Evolutionary conservation across 2,797 vertebrate genomes (phyloP).

Genomic region (Sebastes taczanowskii): DNA sequence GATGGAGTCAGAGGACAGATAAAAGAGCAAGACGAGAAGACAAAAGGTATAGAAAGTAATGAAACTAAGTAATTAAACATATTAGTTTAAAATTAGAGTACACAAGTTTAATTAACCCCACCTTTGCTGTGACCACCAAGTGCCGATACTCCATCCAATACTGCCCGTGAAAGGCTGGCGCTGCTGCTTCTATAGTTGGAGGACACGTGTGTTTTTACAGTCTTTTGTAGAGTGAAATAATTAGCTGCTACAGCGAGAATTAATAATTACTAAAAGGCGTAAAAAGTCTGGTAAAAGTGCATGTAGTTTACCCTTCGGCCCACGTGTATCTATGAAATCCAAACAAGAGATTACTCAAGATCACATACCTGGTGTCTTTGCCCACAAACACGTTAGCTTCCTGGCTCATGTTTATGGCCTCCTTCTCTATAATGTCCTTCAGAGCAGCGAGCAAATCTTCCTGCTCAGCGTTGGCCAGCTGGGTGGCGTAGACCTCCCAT

Average conservation of each 20-base stretch:
- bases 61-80: not conserved
- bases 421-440: constrained; percentile 84
- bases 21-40: not conserved
- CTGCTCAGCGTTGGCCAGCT: constrained; percentile 91
- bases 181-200: constrained; percentile 88
- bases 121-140: constrained; percentile 87
- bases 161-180: constrained; percentile 85
- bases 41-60: not conserved
- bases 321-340: not conserved
- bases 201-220: not conserved
- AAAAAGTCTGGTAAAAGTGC: not conserved
- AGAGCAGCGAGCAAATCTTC: constrained; percentile 78
- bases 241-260: not conserved
- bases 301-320: not conserved
- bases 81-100: not conserved
- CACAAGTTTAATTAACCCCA: constrained; percentile 50
- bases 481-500: constrained; percentile 93
- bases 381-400: constrained; percentile 87
- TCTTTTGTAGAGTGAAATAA: not conserved
- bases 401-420: constrained; percentile 83
- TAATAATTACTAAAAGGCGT: not conserved
- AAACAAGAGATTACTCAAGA: not conserved
- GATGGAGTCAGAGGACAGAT: not conserved
- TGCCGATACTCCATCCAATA: constrained; percentile 87
- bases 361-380: constrained; percentile 91